phyloP scores from a whole-genome alignment of 1,140 invertebrate genomes.

The Meloidogyne hapla region DNA sequence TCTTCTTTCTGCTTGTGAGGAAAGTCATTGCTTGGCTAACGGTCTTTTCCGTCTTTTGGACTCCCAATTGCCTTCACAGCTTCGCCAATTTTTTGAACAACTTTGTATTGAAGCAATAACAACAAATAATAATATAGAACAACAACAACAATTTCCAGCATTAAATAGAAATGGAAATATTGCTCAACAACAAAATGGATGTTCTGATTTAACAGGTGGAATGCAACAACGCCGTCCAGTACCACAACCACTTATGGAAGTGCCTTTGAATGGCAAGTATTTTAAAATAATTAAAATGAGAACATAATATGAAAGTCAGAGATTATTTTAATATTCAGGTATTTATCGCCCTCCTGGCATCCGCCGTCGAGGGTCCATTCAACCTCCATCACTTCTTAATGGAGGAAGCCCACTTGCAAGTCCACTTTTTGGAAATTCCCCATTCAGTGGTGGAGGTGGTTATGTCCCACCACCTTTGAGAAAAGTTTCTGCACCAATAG shows the following conservation, averaged over 20 bases:
- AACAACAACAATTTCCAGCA: not conserved
- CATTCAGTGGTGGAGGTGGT: slow-evolving; percentile 19
- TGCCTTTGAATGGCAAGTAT: slow-evolving; percentile 21
- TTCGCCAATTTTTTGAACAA: slow-evolving; percentile 53
- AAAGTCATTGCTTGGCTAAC: slow-evolving; percentile 57
- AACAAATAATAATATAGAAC: slow-evolving; percentile 14
- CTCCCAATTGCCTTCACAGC: slow-evolving; percentile 52
- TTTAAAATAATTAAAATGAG: not conserved
- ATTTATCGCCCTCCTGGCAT: slow-evolving; percentile 33
- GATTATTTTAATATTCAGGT: slow-evolving; percentile 20
- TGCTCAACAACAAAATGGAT: slow-evolving; percentile 32
- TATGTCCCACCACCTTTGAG: slow-evolving; percentile 29
- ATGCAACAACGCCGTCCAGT: not conserved
- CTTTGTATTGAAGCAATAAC: slow-evolving; percentile 34
- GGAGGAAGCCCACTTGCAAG: not conserved
- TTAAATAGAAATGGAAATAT: slow-evolving; percentile 42
- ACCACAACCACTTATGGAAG: slow-evolving; percentile 34
- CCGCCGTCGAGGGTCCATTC: slow-evolving; percentile 23
- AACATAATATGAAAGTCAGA: too few relatives aligned
- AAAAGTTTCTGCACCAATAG: slow-evolving; percentile 33
- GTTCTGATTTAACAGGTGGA: slow-evolving; percentile 13
- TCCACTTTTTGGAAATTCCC: slow-evolving; percentile 11
- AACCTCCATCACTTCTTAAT: slow-evolving; percentile 29
- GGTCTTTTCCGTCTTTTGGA: slow-evolving; percentile 56
- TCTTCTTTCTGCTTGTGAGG: slow-evolving; percentile 55